phyloP scores from a whole-genome alignment of 1,140 invertebrate genomes.

The Drosophila trapezifrons region DNA sequence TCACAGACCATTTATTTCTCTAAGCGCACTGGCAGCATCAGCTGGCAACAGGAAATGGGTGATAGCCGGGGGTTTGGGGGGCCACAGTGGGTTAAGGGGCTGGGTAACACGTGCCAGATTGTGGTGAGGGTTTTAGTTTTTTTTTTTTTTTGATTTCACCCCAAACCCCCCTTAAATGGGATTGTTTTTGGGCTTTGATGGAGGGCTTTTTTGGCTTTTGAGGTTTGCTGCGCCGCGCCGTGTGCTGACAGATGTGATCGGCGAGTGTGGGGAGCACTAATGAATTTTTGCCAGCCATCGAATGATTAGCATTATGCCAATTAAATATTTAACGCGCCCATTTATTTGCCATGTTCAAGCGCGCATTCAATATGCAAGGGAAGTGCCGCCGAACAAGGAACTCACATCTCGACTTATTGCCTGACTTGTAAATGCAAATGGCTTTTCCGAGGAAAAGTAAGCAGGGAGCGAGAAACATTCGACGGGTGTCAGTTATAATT shows the following conservation, averaged over 20 bases:
- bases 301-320: constrained; percentile 73
- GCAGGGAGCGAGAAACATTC: constrained; percentile 20
- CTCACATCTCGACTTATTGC: constrained; percentile 61
- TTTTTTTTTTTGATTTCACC: background rate
- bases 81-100: constrained; percentile 4
- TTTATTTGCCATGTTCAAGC: constrained; percentile 62
- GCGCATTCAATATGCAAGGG: constrained; percentile 58
- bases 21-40: constrained; percentile 26
- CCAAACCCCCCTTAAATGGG: constrained; percentile 16
- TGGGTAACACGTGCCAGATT: constrained; percentile 37
- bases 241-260: constrained; percentile 57
- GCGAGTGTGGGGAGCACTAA: constrained; percentile 46
- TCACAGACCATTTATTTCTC: background rate
- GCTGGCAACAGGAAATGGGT: constrained; percentile 19
- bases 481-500: constrained; percentile 68
- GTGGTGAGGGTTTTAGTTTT: constrained; percentile 49
- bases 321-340: constrained; percentile 75
- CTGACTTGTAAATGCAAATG: constrained; percentile 65
- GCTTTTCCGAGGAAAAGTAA: constrained; percentile 26
- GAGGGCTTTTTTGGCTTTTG: constrained; percentile 42
- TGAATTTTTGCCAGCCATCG: constrained; percentile 71
- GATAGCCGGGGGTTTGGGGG: background rate
- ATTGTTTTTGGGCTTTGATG: constrained; percentile 29
- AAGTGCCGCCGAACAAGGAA: constrained; percentile 42
- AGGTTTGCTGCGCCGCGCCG: constrained; percentile 31